Base-by-base conservation (phyloP, 2,797 vertebrate genomes). In the Cynopterus sphinx region DNA sequence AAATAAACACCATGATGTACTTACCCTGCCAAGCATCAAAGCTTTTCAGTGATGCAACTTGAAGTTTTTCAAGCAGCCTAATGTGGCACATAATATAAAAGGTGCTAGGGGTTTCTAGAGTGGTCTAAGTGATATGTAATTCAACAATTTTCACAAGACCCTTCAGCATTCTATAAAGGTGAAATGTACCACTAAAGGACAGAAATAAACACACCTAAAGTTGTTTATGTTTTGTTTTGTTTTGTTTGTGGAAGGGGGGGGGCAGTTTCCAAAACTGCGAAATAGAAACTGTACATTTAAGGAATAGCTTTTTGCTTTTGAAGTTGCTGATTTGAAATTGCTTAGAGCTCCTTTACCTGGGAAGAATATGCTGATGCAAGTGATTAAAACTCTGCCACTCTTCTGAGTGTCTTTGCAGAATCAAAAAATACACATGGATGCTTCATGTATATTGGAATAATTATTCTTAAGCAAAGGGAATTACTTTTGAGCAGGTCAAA, bases 271-370 rank as follows among this genome's bases (percentile, higher is more conserved):
- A 94, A 93, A 91, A 19, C 8, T 77, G 5, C 3, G 59, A 70
- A 51, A 63, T 36, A 93, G 68, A 77, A 78, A 61, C 21, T 57
- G 7, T 67, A 57, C 22, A 33, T 51, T 84, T 83, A 94, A 85
- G 51, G 19, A 85, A 81, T 22, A 19, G 16, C 17, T 83, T 63
- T 85, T 28, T 83, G 12, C 5, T 63, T 55, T 93, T 89, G 7
- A 90, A 71, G 11, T 31, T 71, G 36, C 26, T 79, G 24, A 85
- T 68, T 51, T 94, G n/a, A 89, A 94, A 94, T 16, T 86, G 15
- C 24, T 83, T 88, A 82, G 49, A 57, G 28, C 7, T 91, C 28
- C 68, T 95, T 65, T 86, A 65, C 59, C 5, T 26, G 21, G 10
- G 10, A 71, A 75, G 26, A 93, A 70, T 26, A 43, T 71, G 57